Evolutionary conservation across 2,888 invertebrate genomes (phyloP).

Genomic region (Brassicogethes aeneus): DNA sequence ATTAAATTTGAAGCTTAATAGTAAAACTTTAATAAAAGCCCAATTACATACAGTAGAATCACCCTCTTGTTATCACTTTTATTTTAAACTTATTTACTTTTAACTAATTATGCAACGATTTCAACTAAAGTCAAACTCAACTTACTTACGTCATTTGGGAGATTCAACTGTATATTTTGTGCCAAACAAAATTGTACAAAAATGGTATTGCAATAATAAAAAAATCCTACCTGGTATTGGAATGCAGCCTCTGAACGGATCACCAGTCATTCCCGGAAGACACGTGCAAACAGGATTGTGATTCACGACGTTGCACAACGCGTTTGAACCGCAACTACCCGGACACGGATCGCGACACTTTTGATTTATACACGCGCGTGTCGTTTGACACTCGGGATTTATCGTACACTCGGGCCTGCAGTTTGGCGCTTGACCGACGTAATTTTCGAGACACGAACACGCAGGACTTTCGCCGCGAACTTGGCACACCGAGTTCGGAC

Average conservation of each 20-base stretch:
- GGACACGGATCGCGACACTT: constrained; percentile 66
- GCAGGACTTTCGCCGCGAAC: constrained; percentile 41
- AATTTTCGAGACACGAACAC: constrained; percentile 53
- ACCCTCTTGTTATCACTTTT: too few relatives aligned
- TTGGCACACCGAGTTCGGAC: constrained; percentile 46
- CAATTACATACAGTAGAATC: too few relatives aligned
- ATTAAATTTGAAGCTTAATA: too few relatives aligned
- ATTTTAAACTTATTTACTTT: too few relatives aligned
- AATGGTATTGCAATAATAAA: constrained; percentile 5
- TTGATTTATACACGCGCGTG: constrained; percentile 60
- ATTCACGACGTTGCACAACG: constrained; percentile 59
- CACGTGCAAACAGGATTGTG: constrained; percentile 69
- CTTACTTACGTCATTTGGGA: too few relatives aligned
- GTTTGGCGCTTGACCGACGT: constrained; percentile 54
- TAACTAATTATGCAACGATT: too few relatives aligned
- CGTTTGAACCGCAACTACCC: constrained; percentile 56
- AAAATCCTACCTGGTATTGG: constrained; percentile 47
- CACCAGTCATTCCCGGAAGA: constrained; percentile 60
- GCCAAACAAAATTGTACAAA: too few relatives aligned
- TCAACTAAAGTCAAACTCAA: too few relatives aligned
- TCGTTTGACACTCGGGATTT: constrained; percentile 59
- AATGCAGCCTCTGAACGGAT: constrained; percentile 65
- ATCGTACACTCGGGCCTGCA: constrained; percentile 64
- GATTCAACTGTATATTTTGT: too few relatives aligned
- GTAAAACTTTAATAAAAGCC: too few relatives aligned